Conservation (phyloP, 2,797 vertebrate genomes). For the Onychomys arenicola region DNA sequence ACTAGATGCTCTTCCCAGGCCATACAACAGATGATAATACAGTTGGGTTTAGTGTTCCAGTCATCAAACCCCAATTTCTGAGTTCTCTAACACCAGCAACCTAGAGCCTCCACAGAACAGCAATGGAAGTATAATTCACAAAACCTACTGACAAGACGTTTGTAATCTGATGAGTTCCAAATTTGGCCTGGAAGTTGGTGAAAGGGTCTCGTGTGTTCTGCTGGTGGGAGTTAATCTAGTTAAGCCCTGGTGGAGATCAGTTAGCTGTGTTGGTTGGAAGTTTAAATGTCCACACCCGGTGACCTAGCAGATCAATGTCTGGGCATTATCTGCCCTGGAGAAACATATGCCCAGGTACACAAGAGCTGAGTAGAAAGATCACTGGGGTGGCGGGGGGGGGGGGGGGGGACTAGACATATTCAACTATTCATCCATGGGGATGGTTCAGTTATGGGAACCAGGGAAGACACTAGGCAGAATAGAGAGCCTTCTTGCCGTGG, state of each 20-base stretch:
- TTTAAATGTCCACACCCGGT: neutral
- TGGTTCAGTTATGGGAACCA: neutral
- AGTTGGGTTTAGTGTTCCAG: neutral
- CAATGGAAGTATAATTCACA: neutral
- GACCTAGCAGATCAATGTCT: neutral
- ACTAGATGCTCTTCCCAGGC: neutral
- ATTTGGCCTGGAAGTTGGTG: neutral
- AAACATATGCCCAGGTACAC: neutral
- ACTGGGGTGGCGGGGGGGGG: fast-evolving
- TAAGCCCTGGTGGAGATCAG: too few relatives aligned
- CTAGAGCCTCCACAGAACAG: neutral
- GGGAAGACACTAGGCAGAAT: too few relatives aligned
- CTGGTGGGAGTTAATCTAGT: neutral
- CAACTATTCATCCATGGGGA: neutral
- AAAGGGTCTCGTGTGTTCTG: neutral
- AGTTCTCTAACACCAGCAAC: neutral
- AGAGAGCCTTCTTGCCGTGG: fast-evolving
- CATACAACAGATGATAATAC: neutral
- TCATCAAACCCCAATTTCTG: neutral
- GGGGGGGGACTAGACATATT: neutral
- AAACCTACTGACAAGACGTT: neutral
- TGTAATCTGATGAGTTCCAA: neutral
- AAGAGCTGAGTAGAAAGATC: neutral
- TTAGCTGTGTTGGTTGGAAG: neutral
- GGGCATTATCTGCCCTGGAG: neutral